Evolutionary conservation across 2,797 vertebrate genomes (phyloP), one percentile per base, ranked within the genome.

Genomic region (Petrocephalus schoutedeni): DNA sequence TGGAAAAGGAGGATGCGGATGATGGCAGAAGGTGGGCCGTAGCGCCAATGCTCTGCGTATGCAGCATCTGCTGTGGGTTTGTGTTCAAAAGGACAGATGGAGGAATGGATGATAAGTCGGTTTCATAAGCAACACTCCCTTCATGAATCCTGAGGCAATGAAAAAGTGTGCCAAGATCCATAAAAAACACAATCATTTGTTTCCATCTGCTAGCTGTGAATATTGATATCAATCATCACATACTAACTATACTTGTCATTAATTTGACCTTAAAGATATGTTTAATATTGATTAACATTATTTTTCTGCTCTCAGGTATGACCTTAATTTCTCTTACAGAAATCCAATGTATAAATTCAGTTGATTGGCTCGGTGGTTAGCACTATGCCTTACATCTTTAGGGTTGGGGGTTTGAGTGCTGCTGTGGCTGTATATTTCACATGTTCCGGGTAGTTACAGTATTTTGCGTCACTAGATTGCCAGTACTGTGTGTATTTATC

Each of bases 1-100:
- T 36, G 36, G 67, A 74, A 41, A 74, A 74, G 32, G 67, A 74
- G 6, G 41, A 21, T 80, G 74, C 74, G 45, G 74, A 49, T 49
- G 74, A 49, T 77, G 71, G 41, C 8, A 49, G 74, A 45, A 49
- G 41, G 74, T 49, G 19, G 41, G 41, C 16, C 49, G 49, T 49
- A 49, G 45, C 8, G 8, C 41, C 74, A 80, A 36, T 4, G 74
- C 74, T 49, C 41, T 80, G 74, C n/a, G 8, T 4, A 80, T 28
- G 74, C 74, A 49, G 74, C n/a, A 77, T 19, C 56, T 28, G 45
- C 86, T 82, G 45, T 84, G 21, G 86, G 4, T 80, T 71, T 82
- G 49, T 85, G 59, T 77, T 80, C 67, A 80, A 71, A 77, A 32
- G 83, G 53, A 85, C 51, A 56, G 83, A 85, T 85, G 82, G 49